Conservation (phyloP, 2,113 vertebrate genomes). For the Fukomys damarensis region DNA sequence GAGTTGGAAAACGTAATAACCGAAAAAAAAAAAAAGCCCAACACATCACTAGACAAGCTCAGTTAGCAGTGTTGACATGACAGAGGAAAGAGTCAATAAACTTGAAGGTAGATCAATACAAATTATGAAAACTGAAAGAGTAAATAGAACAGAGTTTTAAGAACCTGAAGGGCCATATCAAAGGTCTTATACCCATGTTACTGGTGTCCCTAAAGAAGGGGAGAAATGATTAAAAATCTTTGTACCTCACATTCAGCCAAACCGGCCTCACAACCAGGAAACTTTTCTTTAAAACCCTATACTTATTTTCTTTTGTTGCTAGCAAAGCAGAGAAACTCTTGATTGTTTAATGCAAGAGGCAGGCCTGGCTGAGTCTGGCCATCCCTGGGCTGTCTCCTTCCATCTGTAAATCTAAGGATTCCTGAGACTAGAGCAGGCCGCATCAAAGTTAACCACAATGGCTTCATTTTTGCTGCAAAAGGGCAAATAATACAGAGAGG, state of each 20-base stretch:
- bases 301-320: not conserved
- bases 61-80: not conserved
- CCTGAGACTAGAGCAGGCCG: not conserved
- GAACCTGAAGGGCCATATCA: not conserved
- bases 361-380: not conserved
- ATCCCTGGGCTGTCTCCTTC: not conserved
- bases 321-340: not conserved
- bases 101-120: not conserved
- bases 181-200: not conserved
- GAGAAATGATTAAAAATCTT: not conserved
- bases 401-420: not conserved
- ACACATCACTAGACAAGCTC: not conserved
- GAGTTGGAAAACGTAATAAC: not conserved
- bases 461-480: not conserved
- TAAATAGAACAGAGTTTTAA: not conserved
- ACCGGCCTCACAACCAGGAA: not conserved
- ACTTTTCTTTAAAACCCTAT: not conserved
- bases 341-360: not conserved
- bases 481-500: not conserved
- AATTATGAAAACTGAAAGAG: not conserved
- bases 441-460: not conserved
- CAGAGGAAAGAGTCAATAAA: not conserved
- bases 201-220: not conserved
- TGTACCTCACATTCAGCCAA: not conserved
- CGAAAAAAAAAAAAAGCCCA: conserved; percentile 2